Evolutionary conservation across 2,113 vertebrate genomes (phyloP).

Genomic region (Bombycilla garrulus): DNA sequence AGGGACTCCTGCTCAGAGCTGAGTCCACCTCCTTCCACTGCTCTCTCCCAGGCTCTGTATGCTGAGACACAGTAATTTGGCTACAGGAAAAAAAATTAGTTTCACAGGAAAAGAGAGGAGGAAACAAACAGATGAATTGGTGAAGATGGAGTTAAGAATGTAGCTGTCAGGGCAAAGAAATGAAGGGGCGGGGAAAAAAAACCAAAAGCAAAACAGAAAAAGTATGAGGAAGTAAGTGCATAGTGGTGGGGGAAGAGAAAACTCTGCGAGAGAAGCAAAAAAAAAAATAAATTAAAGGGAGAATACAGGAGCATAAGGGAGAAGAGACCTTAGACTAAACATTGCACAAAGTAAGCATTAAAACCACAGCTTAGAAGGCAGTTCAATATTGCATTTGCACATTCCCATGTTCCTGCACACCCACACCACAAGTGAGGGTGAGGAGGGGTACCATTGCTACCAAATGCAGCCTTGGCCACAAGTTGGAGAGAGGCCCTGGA

Average conservation of each 20-base stretch:
- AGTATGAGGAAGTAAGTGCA: neutral
- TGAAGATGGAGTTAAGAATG: neutral
- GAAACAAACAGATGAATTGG: neutral
- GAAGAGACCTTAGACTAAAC: neutral
- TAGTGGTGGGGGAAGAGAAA: neutral
- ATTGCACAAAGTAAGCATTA: neutral
- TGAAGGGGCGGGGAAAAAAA: neutral
- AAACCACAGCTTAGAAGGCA: neutral
- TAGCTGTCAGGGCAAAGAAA: neutral
- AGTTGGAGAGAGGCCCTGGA: neutral
- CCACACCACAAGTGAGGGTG: neutral
- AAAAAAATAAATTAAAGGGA: neutral
- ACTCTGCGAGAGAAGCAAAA: neutral
- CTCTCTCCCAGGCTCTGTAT: neutral
- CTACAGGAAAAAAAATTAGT: neutral
- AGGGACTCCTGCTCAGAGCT: accelerated
- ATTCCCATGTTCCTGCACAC: neutral
- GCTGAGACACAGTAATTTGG: accelerated
- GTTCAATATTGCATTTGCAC: neutral
- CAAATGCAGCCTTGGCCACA: accelerated
- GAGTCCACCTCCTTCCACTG: neutral
- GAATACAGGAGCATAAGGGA: neutral
- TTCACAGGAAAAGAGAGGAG: neutral
- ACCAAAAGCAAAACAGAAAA: neutral
- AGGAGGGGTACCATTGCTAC: neutral